Base-by-base conservation (phyloP, 92 coral and sea anemone species). In the Siderastrea siderea region DNA sequence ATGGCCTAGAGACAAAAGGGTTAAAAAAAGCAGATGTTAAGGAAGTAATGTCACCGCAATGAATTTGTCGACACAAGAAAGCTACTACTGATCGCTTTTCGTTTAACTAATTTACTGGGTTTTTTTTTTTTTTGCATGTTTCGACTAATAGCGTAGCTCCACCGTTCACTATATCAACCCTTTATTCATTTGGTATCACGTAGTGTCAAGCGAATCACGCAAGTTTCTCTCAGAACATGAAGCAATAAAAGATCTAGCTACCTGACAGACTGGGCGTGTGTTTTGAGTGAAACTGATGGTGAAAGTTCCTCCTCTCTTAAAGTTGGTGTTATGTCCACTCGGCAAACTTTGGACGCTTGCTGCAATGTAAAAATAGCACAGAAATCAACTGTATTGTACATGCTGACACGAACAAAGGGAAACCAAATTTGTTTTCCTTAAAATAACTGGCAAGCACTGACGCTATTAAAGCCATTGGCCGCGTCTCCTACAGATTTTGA, bases 251-350 rank as follows among this genome's bases (percentile, higher is more conserved):
- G 11, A 6, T 1, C 6, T 15, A 43, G 7, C 17, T 71, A 97
- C 99, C 98, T 95, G 74, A 97, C 70, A 70, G 98, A 98, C 82
- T 92, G 93, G 12, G 93, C 92, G 59, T 94, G 95, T 8, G 96
- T 93, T 71, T 95, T 97, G 14, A 97, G 92, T 26, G 83, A 89
- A 16, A 95, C 97, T 48, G 92, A 46, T 9, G 99, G 99, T 13
- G 89, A 85, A 10, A 97, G 78, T 47, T 95, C 98, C 83, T 92
- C 97, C 11, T 95, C 80, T 3, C 81, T 84, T 53, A 97, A 88
- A 75, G 87, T 60, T 26, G 96, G 82, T 59, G 84, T 92, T 19
- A 97, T 88, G 78, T 97, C 99, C 44, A 97, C 91, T 19, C 99
- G 94, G 54, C 85, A 84, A 44, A 90, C 87, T 72, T 92, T 91